Evolutionary conservation across 2,113 vertebrate genomes (phyloP), one percentile per base, ranked within the genome.

Genomic region (Candoia aspera): DNA sequence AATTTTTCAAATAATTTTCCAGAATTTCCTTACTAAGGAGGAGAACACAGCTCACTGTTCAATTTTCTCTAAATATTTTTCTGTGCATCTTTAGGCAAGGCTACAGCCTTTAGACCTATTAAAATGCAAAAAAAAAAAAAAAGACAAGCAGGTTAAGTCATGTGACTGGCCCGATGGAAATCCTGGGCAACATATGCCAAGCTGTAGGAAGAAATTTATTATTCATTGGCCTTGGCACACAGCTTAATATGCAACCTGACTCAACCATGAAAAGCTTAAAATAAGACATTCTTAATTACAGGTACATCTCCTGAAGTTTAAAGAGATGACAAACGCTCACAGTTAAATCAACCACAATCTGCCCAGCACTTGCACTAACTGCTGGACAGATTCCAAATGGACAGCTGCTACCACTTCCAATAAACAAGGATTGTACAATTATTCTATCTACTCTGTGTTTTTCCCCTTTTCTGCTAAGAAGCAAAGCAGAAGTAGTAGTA

Each of bases 61-160:
- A 54, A 55, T 91, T 37, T 53, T 55, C 46, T 64, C 60, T 54
- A 64, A 86, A 64, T 26, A 54, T 33, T 33, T 87, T 49, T 73
- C 90, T 58, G 23, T 58, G 24, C n/a, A 73, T 58, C 83, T 53
- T 58, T 53, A 85, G 6, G 29, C 84, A 55, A 53, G 12, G 29
- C 21, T 91, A n/a, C 49, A 86, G 23, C 6, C 46, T 62, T 91
- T 84, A n/a, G n/a, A 60, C 6, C 87, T 33, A 92, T 62, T 92
- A 83, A 83, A 92, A 92, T 88, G 37, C 57, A 88, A 54, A 73
- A 42, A 42, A 42, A 42, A 42, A 49, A 42, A 33, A 37, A n/a
- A 46, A 4, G 26, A 17, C 29, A 17, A 92, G 23, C 26, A 84
- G 42, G 29, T 92, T 84, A 88, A 49, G 24, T n/a, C 15, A 8